Base-by-base conservation (phyloP, 2,797 vertebrate species). In the Furcifer pardalis region DNA sequence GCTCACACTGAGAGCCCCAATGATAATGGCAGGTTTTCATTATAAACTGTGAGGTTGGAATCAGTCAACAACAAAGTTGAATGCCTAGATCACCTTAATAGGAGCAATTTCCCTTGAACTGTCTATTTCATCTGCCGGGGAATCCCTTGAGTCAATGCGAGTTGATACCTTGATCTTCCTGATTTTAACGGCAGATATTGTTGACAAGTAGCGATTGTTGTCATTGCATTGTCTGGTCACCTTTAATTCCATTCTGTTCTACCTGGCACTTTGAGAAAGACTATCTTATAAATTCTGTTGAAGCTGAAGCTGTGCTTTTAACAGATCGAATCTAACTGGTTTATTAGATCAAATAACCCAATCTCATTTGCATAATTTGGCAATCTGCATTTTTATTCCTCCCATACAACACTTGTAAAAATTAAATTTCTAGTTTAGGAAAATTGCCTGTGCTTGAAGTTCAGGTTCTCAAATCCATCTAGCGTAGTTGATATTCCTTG, bases 301-400 rank as follows among this genome's bases (percentile, higher is more conserved):
- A 76, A 32, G n/a, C 27, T 68, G 23, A 30, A n/a, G 2, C 23
- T 69, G 13, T 15, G 37, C 21, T 56, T 68, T 59, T 30, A 75
- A 85, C 68, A 60, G 15, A 81, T 40, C 37, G 65, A 44, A 37
- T 5, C 9, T 32, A 49, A 66, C 40, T 85, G 62, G 59, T 66
- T 81, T 81, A 81, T 76, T 75, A 76, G 71, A 19, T 85, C 37
- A 60, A 85, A 81, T 62, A 81, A 85, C 62, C 63, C 40, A 76
- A 81, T 81, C 78, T 76, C 63, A 81, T 85, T 69, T 76, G 63
- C 79, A 85, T 85, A 85, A 85, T 71, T 81, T 76, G 79, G 25
- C 63, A 27, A 76, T 80, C 72, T 85, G 49, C 84, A 85, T 69
- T 76, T 65, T 74, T 65, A 85, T 76, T 81, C n/a, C 17, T 81